Evolutionary conservation across 1,140 invertebrate genomes (phyloP).

Genomic region (Bacillus rossius): DNA sequence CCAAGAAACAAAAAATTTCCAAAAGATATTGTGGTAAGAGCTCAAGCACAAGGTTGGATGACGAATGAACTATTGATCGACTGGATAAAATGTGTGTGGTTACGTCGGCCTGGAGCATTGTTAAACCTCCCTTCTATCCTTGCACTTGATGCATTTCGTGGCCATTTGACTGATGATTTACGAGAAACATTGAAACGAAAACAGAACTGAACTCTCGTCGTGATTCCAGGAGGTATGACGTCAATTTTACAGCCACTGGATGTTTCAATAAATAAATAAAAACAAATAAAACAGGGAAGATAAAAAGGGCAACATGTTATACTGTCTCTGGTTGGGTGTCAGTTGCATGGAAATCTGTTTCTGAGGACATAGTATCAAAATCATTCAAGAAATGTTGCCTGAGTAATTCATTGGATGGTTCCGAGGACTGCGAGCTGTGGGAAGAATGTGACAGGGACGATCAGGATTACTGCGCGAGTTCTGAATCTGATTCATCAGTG

Average conservation of each 20-base stretch:
- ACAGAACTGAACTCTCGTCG: conserved; percentile 13
- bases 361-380: no score
- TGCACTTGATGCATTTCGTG: conserved; percentile 13
- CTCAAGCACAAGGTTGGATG: conserved; percentile 13
- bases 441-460: no score
- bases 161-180: conserved; percentile 11
- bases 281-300: not conserved
- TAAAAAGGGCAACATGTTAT: not conserved
- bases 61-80: conserved; percentile 10
- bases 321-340: no score
- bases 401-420: no score
- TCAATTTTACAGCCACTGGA: conserved; percentile 31
- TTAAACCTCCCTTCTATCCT: conserved; percentile 10
- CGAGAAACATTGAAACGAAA: not conserved
- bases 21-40: no score
- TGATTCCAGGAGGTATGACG: conserved; percentile 28
- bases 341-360: no score
- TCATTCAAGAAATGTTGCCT: no score
- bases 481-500: no score
- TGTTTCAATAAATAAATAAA: conserved; percentile 27
- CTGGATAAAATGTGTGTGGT: conserved; percentile 16
- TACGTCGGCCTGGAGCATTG: conserved; percentile 12
- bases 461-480: no score
- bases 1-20: no score
- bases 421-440: no score